Evolutionary conservation across 2,888 invertebrate genomes (phyloP), one percentile per base, ranked within the genome.

Genomic region (Eilema depressum): DNA sequence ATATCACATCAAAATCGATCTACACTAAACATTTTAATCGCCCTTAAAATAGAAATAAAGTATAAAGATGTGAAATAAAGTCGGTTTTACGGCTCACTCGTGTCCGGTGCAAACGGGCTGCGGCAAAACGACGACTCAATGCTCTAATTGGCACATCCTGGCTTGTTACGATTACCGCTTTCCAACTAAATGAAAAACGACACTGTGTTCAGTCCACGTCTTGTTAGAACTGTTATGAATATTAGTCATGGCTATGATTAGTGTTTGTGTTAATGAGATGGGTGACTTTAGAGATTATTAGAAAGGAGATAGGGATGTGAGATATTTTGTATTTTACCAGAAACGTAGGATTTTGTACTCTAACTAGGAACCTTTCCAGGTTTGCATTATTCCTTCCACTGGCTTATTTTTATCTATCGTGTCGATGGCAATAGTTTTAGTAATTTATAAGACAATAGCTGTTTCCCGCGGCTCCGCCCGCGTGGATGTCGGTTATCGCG

Each of bases 101-200:
- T 71, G 81, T 71, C 73, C 75, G 73, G 37, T 59, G 69, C 83
- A 70, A 82, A 76, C 82, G 74, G 73, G 37, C 66, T 68, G 60
- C 20, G 63, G 74, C 82, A 83, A 82, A 79, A 79, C 69, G 60
- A 75, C 8, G 30, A 78, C 25, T 68, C 33, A 26, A 17, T 63
- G 56, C 70, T 74, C 79, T 82, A 82, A 82, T 82, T 82, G 81
- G 74, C 71, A 70, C 76, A 75, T 82, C 81, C 83, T 71, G 78
- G 61, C 69, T 56, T 57, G 66, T 67, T 70, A 68, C 60, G 70
- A 70, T 69, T 53, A 62, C 66, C 47, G 80, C 70, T 69, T 80
- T 82, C 76, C 74, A 77, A 61, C 68, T 74, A 71, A 61, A n/a
- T 60, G 41, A 63, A 66, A 56, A 56, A 25, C 57, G 68, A 70